These are phyloP conservation scores for Drosophila virilis DNA, from an alignment of 1,140 invertebrate species.

Conservation along the genomic window DNA sequence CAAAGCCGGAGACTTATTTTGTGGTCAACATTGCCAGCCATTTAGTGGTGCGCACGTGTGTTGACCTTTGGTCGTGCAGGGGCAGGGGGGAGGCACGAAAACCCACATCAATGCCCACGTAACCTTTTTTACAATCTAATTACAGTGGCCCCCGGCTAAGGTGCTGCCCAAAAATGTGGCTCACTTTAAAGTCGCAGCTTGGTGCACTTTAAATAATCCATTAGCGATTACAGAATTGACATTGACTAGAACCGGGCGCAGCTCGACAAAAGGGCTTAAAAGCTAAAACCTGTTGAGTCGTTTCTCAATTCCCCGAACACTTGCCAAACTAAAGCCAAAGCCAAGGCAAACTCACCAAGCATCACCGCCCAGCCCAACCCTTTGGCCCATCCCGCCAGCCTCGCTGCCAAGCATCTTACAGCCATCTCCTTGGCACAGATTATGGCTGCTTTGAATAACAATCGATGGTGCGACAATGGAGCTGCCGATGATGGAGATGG, in stretches of 20 bases:
- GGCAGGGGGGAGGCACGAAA: background rate
- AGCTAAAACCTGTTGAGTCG: slow-evolving; percentile 84
- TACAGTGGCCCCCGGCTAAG: slow-evolving; percentile 43
- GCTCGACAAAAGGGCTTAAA: slow-evolving; percentile 73
- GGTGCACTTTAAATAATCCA: slow-evolving; percentile 78
- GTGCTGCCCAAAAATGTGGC: slow-evolving; percentile 11
- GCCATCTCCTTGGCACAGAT: slow-evolving; percentile 66
- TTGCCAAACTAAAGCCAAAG: slow-evolving; percentile 75
- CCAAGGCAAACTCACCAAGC: background rate
- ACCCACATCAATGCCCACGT: slow-evolving; percentile 52
- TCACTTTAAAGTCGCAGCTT: slow-evolving; percentile 53
- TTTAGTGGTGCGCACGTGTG: slow-evolving; percentile 21
- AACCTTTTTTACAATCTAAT: slow-evolving; percentile 71
- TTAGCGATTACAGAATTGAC: slow-evolving; percentile 63
- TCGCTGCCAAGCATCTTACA: slow-evolving; percentile 6
- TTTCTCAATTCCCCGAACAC: slow-evolving; percentile 83
- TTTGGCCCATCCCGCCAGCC: background rate
- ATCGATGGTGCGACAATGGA: slow-evolving; percentile 77
- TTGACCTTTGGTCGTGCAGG: slow-evolving; percentile 31
- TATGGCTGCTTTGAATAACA: slow-evolving; percentile 83
- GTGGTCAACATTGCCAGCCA: slow-evolving; percentile 51
- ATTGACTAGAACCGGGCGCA: slow-evolving; percentile 29
- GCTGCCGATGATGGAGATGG: slow-evolving; percentile 55
- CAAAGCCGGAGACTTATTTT: slow-evolving; percentile 40
- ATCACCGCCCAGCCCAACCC: slow-evolving; percentile 30